Evolutionary conservation across 64 coral and sea anemone species (phyloP).

Genomic region (Pachyseris speciosa): DNA sequence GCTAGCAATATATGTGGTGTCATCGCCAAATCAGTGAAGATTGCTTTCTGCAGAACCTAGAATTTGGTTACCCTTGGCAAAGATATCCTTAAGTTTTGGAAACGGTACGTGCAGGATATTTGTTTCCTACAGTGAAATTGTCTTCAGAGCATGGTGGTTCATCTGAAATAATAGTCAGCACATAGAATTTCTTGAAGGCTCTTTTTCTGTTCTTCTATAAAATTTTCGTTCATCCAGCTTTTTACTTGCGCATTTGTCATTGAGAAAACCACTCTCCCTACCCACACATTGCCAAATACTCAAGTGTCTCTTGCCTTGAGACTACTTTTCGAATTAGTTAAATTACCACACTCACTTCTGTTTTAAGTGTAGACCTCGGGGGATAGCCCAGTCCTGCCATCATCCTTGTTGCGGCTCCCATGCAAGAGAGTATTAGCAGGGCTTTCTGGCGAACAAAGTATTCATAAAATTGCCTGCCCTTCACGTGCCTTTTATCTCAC

Average conservation of each 20-base stretch:
- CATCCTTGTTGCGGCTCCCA: background rate
- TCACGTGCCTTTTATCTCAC: background rate
- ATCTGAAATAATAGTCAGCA: background rate
- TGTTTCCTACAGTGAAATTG: background rate
- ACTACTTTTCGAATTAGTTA: background rate
- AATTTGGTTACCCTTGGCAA: background rate
- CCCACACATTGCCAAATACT: background rate
- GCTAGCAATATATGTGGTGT: background rate
- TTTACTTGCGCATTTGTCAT: background rate
- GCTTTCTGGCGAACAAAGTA: constrained; percentile 32
- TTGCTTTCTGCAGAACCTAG: background rate
- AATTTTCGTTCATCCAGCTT: background rate
- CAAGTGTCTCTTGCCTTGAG: background rate
- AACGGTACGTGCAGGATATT: background rate
- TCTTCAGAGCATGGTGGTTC: background rate
- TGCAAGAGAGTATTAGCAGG: background rate
- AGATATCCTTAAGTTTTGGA: background rate
- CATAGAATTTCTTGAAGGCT: background rate
- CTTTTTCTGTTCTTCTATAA: background rate
- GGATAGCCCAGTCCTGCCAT: constrained; percentile 6
- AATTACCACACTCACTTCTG: constrained; percentile 1
- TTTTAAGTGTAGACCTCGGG: constrained; percentile 29
- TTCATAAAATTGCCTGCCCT: constrained; percentile 17
- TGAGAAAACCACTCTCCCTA: background rate
- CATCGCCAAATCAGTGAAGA: background rate